A percentile compares a stretch with the other conserved stretches of the same genome.
phyloP scores from a whole-genome alignment of 2,797 vertebrate species.

The Fistularia tabacaria region DNA sequence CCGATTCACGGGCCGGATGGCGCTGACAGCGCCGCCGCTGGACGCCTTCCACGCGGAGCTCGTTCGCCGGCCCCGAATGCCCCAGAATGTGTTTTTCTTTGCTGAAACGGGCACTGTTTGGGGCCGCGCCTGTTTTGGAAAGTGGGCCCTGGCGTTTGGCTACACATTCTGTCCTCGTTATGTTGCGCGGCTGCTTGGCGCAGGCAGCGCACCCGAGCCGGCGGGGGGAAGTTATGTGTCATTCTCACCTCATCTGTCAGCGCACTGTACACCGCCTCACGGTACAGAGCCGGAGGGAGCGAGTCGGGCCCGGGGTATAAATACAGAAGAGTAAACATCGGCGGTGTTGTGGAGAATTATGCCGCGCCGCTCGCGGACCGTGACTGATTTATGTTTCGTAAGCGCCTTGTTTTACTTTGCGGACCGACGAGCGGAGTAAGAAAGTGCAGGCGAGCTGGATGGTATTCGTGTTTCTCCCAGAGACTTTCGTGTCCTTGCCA shows the following conservation, averaged over 20 bases:
- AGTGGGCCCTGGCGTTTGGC: conserved; percentile 45
- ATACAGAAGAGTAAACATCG: conserved; percentile 16
- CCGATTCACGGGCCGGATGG: conserved; percentile 27
- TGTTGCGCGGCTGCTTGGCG: conserved; percentile 32
- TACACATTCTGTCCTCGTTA: conserved; percentile 42
- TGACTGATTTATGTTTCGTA: conserved; percentile 9
- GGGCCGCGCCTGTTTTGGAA: conserved; percentile 43
- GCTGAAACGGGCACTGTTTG: conserved; percentile 18
- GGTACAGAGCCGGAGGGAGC: conserved; percentile 16
- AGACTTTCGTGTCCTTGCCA: not conserved
- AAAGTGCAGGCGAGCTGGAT: conserved; percentile 14
- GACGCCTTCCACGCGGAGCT: conserved; percentile 8
- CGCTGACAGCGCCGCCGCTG: conserved; percentile 17
- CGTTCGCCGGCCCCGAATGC: conserved; percentile 16
- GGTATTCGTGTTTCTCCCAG: conserved; percentile 7
- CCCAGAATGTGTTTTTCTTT: conserved; percentile 18
- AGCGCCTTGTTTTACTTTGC: conserved; percentile 11
- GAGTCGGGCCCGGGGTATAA: too few relatives aligned
- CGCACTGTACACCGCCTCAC: conserved; percentile 19
- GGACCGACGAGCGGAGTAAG: not conserved
- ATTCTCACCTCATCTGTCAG: conserved; percentile 27
- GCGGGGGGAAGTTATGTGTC: conserved; percentile 33
- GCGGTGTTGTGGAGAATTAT: not conserved
- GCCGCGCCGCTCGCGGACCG: too few relatives aligned
- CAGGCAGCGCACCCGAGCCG: conserved; percentile 18